Evolutionary conservation across 2,888 invertebrate genomes (phyloP).

Genomic region (Mythimna lalbum): DNA sequence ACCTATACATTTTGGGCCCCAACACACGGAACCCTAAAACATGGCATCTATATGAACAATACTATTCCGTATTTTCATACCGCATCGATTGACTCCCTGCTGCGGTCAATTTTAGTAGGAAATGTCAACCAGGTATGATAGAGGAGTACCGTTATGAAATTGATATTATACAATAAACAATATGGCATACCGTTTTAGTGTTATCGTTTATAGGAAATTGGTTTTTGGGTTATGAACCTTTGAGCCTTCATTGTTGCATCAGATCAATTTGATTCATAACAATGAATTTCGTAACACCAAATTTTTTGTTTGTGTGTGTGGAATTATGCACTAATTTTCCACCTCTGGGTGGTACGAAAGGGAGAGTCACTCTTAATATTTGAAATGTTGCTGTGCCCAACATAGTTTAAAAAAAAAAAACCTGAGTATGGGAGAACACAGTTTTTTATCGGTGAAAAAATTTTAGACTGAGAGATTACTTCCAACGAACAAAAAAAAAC

Average conservation of each 20-base stretch:
- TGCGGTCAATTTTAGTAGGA: slow-evolving; percentile 48
- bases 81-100: slow-evolving; percentile 45
- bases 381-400: no score
- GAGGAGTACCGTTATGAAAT: slow-evolving; percentile 37
- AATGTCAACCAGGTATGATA: slow-evolving; percentile 49
- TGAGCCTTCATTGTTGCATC: background rate
- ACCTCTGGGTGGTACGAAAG: no score
- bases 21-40: slow-evolving; percentile 1
- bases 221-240: slow-evolving; percentile 2
- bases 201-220: slow-evolving; percentile 25
- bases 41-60: slow-evolving; percentile 3
- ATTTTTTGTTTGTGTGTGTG: no score
- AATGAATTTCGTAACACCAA: background rate
- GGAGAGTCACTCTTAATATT: no score
- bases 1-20: no score
- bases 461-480: no score
- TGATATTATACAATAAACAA: slow-evolving; percentile 57
- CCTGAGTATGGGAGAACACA: no score
- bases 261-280: background rate
- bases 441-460: no score
- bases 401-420: no score
- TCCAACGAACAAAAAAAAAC: no score
- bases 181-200: slow-evolving; percentile 36
- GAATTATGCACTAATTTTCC: no score
- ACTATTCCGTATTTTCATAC: slow-evolving; percentile 1